phyloP scores from a whole-genome alignment of 1,140 invertebrate species.

The Monomorium pharaonis region DNA sequence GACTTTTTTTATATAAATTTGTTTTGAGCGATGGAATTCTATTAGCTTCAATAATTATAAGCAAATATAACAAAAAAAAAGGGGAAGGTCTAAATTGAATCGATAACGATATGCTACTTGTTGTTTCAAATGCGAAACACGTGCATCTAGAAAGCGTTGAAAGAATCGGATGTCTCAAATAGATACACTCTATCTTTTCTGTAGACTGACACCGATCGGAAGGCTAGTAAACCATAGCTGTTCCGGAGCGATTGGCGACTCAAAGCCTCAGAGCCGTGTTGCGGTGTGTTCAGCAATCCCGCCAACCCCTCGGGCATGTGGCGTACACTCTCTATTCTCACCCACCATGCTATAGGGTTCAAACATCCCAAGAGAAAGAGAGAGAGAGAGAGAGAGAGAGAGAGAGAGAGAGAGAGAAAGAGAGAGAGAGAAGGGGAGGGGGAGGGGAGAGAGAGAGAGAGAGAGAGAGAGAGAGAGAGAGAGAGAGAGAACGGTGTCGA shows the following conservation, averaged over 20 bases:
- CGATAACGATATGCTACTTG: not conserved
- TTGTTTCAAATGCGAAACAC: not conserved
- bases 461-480: no score
- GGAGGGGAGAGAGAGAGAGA: no score
- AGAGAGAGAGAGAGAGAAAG: no score
- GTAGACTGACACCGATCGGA: constrained; percentile 21
- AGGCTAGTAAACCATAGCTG: constrained; percentile 45
- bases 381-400: no score
- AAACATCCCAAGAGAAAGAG: no score
- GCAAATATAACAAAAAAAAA: not conserved
- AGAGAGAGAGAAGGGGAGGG: no score
- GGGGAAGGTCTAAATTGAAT: not conserved
- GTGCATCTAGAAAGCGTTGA: not conserved
- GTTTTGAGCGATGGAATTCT: not conserved
- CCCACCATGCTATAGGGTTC: constrained; percentile 14
- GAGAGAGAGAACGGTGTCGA: constrained; percentile 13
- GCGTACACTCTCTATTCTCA: constrained; percentile 30
- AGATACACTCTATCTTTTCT: not conserved
- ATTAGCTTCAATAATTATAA: not conserved
- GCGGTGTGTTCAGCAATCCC: constrained; percentile 67
- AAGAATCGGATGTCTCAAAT: not conserved
- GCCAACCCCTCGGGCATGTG: constrained; percentile 55
- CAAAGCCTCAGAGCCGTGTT: constrained; percentile 54
- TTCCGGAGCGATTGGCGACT: constrained; percentile 53
- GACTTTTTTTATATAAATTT: not conserved